phyloP scores from a whole-genome alignment of 53 echinoderm and acorn worm species.

The Apostichopus leukothele region DNA sequence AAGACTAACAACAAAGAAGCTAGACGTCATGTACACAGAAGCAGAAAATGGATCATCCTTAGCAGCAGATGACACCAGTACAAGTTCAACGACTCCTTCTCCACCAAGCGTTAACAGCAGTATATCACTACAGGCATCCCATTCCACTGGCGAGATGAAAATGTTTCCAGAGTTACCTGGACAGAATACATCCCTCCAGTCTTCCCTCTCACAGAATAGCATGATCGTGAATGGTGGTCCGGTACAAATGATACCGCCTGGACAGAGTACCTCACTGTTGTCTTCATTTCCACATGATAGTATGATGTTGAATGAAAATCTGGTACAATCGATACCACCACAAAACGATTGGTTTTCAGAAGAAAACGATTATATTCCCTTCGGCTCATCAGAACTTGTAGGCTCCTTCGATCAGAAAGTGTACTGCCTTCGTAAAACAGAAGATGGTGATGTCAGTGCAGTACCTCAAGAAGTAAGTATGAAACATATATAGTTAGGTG shows the following conservation, averaged over 20 bases:
- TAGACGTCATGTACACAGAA: not conserved
- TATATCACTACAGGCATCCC: not conserved
- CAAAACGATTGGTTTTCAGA: constrained; percentile 18
- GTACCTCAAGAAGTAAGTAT: not conserved
- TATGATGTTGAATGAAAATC: not conserved
- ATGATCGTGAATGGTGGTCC: too few relatives aligned
- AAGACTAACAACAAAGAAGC: not conserved
- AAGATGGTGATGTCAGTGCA: not conserved
- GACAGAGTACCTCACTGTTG: not conserved
- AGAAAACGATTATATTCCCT: not conserved
- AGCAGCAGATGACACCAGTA: not conserved
- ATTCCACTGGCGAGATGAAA: not conserved
- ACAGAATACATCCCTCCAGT: too few relatives aligned
- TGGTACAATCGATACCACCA: not conserved
- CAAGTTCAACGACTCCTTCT: not conserved
- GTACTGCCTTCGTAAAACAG: constrained; percentile 1
- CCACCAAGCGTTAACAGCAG: not conserved
- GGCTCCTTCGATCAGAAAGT: not conserved
- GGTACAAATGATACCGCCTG: not conserved
- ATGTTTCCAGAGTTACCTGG: too few relatives aligned
- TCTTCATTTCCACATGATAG: not conserved
- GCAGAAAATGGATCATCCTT: not conserved
- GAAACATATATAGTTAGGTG: too few relatives aligned
- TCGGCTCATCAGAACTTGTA: not conserved
- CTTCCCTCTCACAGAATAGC: too few relatives aligned